Evolutionary conservation across 2,888 invertebrate species (phyloP).

Genomic region (Dermolepida albohirtum): DNA sequence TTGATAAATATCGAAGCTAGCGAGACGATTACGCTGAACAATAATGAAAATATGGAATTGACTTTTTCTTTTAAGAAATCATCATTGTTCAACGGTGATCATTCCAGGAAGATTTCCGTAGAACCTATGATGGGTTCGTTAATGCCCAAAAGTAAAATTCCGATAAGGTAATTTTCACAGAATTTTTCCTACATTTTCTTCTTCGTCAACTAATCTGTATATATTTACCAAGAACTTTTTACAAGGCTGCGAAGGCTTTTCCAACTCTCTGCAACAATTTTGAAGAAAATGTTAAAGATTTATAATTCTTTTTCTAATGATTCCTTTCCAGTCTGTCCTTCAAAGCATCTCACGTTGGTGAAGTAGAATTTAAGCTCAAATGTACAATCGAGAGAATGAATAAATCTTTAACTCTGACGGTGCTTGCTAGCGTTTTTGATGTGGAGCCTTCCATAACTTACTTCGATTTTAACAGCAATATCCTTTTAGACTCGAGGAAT

Average conservation of each 20-base stretch:
- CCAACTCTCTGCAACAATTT: not conserved
- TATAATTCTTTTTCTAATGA: too few species aligned
- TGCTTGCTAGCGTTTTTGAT: conserved; percentile 68
- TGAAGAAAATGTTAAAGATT: too few species aligned
- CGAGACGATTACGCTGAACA: conserved; percentile 66
- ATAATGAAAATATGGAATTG: conserved; percentile 68
- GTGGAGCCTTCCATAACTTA: conserved; percentile 69
- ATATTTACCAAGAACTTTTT: too few species aligned
- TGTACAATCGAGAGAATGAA: conserved; percentile 69
- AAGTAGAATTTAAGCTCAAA: conserved; percentile 69
- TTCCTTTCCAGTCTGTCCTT: conserved; percentile 67
- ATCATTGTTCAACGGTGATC: conserved; percentile 69
- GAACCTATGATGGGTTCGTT: conserved; percentile 68
- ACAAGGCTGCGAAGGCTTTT: too few species aligned
- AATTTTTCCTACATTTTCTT: too few species aligned
- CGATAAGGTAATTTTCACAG: conserved; percentile 66
- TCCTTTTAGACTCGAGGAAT: conserved; percentile 53
- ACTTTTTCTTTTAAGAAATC: conserved; percentile 69
- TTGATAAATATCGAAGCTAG: conserved; percentile 69
- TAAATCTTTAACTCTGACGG: conserved; percentile 66
- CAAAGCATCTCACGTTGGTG: conserved; percentile 69
- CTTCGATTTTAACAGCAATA: conserved; percentile 51
- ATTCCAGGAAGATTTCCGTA: conserved; percentile 67
- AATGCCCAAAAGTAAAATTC: conserved; percentile 65
- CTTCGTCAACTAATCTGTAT: too few species aligned